Evolutionary conservation across 1,140 invertebrate genomes (phyloP), one percentile per base, ranked within the genome.

Genomic region (Papilio glaucus): DNA sequence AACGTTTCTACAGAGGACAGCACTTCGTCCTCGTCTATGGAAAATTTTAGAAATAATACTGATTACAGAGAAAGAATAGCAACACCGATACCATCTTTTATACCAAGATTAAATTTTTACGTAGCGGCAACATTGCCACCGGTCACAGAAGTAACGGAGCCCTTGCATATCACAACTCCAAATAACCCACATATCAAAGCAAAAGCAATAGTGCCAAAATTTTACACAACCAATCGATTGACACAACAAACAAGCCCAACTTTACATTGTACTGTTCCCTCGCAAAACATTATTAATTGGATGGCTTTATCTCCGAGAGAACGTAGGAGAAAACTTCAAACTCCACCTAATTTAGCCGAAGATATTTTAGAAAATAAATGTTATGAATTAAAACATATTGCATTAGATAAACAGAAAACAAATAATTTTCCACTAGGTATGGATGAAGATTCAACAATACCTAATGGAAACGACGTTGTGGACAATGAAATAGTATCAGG

Each of bases 121-220:
- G 74, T 82, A 69, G 79, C 75, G 0, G 80, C 82, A 8, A 84
- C 78, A 26, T 72, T 92, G 53, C 87, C 90, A 13, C 89, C 87
- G 1, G 83, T 92, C 0, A 86, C 85, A 15, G 90, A 92, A 75
- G 71, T 91, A 42, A 72, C 76, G 18, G 89, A 90, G 77, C 82
- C 84, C 4, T 78, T 65, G 60, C 65, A 69, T 6, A 15, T 68
- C 5, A 26, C 41, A 18, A 39, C 8, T 29, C 8, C 41, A 4
- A 6, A 68, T 15, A 69, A 53, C 21, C 29, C 12, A 33, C 7
- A 49, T 53, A 3, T 33, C 6, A 18, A 49, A 2, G 21, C 49
- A 53, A 10, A 24, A 24, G 24, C 49, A 5, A 12, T 53, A 10
- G 49, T 53, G 4, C 21, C 49, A 12, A 4, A 53, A 53, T 26